Conservation (phyloP, 2,797 vertebrate genomes). For the Sebastes variabilis region DNA sequence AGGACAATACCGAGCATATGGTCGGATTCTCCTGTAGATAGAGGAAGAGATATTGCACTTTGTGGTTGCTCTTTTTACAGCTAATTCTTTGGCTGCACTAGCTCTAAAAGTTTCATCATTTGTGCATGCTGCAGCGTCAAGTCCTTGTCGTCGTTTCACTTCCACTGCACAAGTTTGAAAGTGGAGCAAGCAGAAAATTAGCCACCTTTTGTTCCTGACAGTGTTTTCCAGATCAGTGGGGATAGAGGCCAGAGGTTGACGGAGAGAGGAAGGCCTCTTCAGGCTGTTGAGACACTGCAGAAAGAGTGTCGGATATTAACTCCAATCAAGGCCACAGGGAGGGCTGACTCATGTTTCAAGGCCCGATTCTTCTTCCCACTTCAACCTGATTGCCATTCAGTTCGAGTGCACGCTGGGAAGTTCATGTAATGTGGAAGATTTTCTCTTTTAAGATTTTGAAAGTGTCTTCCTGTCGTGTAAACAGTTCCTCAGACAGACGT, state of each 20-base stretch:
- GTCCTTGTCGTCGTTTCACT: neutral
- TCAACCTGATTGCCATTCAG: conserved; percentile 45
- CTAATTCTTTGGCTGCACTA: neutral
- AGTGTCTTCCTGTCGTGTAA: conserved; percentile 15
- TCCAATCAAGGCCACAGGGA: conserved; percentile 40
- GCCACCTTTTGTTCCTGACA: conserved; percentile 51
- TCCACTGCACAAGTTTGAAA: conserved; percentile 35
- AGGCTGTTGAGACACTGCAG: conserved; percentile 27
- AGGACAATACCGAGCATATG: conserved; percentile 47
- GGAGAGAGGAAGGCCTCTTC: conserved; percentile 51
- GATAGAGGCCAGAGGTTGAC: conserved; percentile 57
- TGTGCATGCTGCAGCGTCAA: neutral
- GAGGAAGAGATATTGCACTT: neutral
- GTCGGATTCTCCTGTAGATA: conserved; percentile 21
- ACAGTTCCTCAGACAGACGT: conserved; percentile 34
- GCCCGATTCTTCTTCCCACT: conserved; percentile 14
- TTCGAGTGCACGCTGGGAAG: conserved; percentile 12
- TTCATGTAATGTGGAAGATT: conserved; percentile 24
- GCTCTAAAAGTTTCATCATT: neutral
- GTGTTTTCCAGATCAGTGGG: conserved; percentile 59
- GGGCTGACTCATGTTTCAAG: conserved; percentile 24
- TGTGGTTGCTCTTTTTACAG: neutral
- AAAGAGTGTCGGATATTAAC: conserved; percentile 53
- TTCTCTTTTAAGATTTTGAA: conserved; percentile 34
- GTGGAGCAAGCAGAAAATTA: conserved; percentile 39